Evolutionary conservation across 2,797 vertebrate species (phyloP).

Genomic region (Streptopelia turtur): DNA sequence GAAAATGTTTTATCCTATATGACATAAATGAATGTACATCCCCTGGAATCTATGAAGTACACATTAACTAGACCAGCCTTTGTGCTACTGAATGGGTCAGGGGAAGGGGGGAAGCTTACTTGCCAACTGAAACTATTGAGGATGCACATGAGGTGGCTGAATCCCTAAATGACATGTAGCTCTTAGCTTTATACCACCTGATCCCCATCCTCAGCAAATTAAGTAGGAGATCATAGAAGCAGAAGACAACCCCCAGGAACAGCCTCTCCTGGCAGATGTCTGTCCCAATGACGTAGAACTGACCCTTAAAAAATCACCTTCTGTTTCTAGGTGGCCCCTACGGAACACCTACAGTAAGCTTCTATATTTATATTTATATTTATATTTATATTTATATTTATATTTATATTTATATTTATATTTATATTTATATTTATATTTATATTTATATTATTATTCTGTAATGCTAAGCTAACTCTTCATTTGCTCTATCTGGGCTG

Average conservation of each 20-base stretch:
- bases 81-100: neutral
- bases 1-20: neutral
- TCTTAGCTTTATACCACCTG: neutral
- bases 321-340: neutral
- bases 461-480: neutral
- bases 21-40: neutral
- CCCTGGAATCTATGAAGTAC: neutral
- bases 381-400: too few species aligned
- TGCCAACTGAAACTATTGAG: neutral
- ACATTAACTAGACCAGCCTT: neutral
- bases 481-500: neutral
- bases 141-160: neutral
- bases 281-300: rapidly evolving
- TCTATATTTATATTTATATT: too few species aligned
- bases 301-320: neutral
- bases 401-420: too few species aligned
- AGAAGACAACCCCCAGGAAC: neutral
- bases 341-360: neutral
- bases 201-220: neutral
- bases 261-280: neutral
- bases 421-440: too few species aligned
- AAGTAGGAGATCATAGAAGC: neutral
- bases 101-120: too few species aligned
- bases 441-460: too few species aligned
- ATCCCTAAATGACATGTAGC: rapidly evolving